A percentile compares a stretch with the other conserved stretches of the same genome.
These are phyloP conservation scores for Gymnobelideus leadbeateri DNA, from an alignment of 2,113 vertebrate species.

Conservation along the genomic window DNA sequence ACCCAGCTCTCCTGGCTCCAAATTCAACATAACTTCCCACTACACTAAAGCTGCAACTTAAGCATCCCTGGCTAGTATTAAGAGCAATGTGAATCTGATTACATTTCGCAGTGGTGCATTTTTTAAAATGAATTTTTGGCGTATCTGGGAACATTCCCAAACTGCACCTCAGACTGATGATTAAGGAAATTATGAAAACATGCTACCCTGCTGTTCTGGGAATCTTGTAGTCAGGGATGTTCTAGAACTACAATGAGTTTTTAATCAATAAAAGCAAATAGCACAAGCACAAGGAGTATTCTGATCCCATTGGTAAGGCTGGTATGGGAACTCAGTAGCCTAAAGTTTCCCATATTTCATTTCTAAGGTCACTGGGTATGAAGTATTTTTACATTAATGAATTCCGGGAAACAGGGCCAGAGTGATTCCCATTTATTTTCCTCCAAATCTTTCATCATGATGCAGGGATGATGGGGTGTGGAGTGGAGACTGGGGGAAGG, in stretches of 20 bases:
- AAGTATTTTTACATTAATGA: not conserved
- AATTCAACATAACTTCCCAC: not conserved
- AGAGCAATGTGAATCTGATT: fast-evolving
- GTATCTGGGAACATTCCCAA: not conserved
- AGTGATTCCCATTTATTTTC: not conserved
- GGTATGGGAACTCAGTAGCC: not conserved
- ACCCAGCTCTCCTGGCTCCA: not conserved
- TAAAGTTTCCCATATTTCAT: not conserved
- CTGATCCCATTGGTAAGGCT: not conserved
- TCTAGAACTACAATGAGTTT: constrained; percentile 18
- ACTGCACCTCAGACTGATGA: not conserved
- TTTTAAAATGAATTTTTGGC: not conserved
- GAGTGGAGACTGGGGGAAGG: not conserved
- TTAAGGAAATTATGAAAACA: not conserved
- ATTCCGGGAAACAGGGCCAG: not conserved
- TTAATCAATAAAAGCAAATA: constrained; percentile 7
- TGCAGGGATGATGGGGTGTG: not conserved
- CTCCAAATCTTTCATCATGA: not conserved
- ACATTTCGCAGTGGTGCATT: not conserved
- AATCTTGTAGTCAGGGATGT: not conserved
- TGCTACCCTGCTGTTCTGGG: not conserved
- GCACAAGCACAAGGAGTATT: not conserved
- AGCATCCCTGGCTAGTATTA: not conserved
- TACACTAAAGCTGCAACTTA: not conserved
- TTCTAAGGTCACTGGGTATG: not conserved